These are phyloP conservation scores for Nesoenas mayeri DNA, from an alignment of 2,113 vertebrate genomes.

Conservation along the genomic window DNA sequence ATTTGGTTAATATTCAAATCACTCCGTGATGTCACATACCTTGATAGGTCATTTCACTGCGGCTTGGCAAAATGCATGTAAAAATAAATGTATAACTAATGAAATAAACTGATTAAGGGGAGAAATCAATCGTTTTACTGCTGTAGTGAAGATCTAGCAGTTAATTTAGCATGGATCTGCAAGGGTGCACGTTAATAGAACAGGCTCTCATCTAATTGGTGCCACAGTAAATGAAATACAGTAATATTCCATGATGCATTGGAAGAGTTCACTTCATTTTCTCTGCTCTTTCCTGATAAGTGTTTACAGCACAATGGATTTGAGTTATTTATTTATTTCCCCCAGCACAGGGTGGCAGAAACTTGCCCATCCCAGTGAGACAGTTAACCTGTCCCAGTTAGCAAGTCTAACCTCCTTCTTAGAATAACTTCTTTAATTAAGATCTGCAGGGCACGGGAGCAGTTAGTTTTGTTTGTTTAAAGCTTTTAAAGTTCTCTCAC, in stretches of 20 bases:
- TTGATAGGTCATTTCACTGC: slow-evolving; percentile 84
- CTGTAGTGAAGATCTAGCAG: slow-evolving; percentile 87
- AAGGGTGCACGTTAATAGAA: slow-evolving; percentile 84
- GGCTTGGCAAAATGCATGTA: slow-evolving; percentile 74
- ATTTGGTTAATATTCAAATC: slow-evolving; percentile 94
- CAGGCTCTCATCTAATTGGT: slow-evolving; percentile 87
- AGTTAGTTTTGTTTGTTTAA: background rate
- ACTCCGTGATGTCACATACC: slow-evolving; percentile 81
- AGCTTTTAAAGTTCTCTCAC: background rate
- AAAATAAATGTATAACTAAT: slow-evolving; percentile 91
- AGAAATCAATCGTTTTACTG: slow-evolving; percentile 92
- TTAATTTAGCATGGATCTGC: slow-evolving; percentile 91
- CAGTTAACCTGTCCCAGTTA: background rate
- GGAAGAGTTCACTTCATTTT: slow-evolving; percentile 65
- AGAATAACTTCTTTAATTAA: background rate
- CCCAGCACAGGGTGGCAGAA: background rate
- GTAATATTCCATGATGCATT: slow-evolving; percentile 77
- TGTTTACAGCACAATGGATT: slow-evolving; percentile 48
- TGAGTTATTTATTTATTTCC: background rate
- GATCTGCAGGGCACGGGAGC: background rate
- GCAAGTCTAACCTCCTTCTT: background rate
- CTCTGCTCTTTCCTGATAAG: slow-evolving; percentile 41
- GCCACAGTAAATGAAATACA: slow-evolving; percentile 85
- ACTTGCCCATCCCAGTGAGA: background rate
- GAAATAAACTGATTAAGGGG: slow-evolving; percentile 93